Evolutionary conservation across 1,140 invertebrate species (phyloP).

Genomic region (Carcinoscorpius rotundicauda): DNA sequence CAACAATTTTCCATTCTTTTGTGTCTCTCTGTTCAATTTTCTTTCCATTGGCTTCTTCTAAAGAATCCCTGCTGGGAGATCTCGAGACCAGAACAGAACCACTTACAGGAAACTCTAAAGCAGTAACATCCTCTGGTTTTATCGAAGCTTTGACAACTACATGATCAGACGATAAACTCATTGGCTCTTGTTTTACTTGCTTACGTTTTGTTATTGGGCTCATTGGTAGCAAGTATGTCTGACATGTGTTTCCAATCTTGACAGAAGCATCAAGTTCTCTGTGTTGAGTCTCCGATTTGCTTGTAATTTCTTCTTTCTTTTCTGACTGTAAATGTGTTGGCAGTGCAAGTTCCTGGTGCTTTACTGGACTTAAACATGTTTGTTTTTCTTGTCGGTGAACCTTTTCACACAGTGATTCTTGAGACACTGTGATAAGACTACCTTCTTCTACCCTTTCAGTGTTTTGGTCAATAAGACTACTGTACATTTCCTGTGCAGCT

Average conservation of each 20-base stretch:
- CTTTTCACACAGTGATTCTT: neutral
- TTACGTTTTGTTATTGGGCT: slow-evolving; percentile 19
- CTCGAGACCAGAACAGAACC: too few relatives aligned
- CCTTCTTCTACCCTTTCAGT: neutral
- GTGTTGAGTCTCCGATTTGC: too few relatives aligned
- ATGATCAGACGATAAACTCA: slow-evolving; percentile 5
- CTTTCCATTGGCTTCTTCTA: too few relatives aligned
- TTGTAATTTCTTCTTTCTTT: too few relatives aligned
- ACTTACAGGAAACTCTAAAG: neutral
- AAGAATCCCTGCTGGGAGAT: too few relatives aligned
- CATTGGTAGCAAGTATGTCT: slow-evolving; percentile 18
- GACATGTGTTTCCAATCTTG: neutral
- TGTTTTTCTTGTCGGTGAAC: neutral
- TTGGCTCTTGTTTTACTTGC: slow-evolving; percentile 4
- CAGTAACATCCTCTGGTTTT: slow-evolving; percentile 20
- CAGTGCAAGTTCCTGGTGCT: too few relatives aligned
- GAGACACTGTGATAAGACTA: neutral
- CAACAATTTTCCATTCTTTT: too few relatives aligned
- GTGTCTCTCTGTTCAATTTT: too few relatives aligned
- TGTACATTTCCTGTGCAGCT: slow-evolving; percentile 5
- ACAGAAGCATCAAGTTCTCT: too few relatives aligned
- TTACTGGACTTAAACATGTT: neutral
- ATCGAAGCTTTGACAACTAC: slow-evolving; percentile 18
- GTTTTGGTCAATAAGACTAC: neutral
- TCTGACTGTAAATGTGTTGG: too few relatives aligned